Evolutionary conservation across 2,888 invertebrate species (phyloP).

Genomic region (Drosophila mimetica): DNA sequence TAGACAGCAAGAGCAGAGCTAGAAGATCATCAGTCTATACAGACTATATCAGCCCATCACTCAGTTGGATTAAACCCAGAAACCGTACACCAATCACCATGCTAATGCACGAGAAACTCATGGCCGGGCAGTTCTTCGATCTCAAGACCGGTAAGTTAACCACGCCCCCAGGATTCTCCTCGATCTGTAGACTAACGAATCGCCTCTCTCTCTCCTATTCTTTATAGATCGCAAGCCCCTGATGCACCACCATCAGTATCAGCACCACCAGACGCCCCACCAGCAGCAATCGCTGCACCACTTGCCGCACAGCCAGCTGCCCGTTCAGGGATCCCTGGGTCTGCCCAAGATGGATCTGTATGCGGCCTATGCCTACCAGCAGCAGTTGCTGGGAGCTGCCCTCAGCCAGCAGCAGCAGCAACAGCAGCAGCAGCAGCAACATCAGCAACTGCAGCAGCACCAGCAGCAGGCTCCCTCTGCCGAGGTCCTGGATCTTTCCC

Average conservation of each 20-base stretch:
- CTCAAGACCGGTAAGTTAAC: slow-evolving; percentile 80
- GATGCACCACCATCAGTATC: slow-evolving; percentile 67
- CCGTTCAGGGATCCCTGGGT: slow-evolving; percentile 41
- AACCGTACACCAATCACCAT: slow-evolving; percentile 44
- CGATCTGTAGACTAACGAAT: not conserved
- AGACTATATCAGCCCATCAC: not conserved
- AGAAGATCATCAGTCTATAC: slow-evolving; percentile 13
- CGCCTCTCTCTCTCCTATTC: slow-evolving; percentile 4
- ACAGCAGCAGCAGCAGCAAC: slow-evolving; percentile 53
- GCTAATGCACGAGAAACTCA: slow-evolving; percentile 82
- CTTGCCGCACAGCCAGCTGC: slow-evolving; percentile 53
- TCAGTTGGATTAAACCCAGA: slow-evolving; percentile 27
- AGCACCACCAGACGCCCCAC: slow-evolving; percentile 47
- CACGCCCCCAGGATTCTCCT: slow-evolving; percentile 26
- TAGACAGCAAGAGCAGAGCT: slow-evolving; percentile 5
- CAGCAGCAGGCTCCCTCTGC: slow-evolving; percentile 55
- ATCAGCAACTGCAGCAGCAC: slow-evolving; percentile 50
- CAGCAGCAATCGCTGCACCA: slow-evolving; percentile 48
- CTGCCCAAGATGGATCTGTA: slow-evolving; percentile 81
- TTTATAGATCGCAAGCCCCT: slow-evolving; percentile 69
- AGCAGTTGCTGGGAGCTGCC: slow-evolving; percentile 69
- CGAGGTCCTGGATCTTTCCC: slow-evolving; percentile 83
- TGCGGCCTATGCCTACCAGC: slow-evolving; percentile 80
- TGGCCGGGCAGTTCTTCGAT: slow-evolving; percentile 82
- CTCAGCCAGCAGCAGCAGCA: slow-evolving; percentile 67